Conservation (phyloP, 1,140 invertebrate species). For the Odontomachus brunneus region DNA sequence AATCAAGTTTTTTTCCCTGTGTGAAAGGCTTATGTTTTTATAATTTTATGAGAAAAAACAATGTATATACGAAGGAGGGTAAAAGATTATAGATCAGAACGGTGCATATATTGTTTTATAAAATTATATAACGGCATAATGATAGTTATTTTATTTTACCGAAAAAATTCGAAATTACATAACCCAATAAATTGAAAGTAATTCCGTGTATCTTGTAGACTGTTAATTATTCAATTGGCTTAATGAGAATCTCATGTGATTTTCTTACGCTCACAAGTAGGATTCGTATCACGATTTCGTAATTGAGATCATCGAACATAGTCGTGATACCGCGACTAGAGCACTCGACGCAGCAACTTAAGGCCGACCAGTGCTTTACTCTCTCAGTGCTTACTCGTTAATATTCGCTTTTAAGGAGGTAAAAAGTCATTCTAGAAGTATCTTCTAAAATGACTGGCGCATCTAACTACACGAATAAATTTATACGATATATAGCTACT, state of each 20-base stretch:
- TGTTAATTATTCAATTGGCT: constrained; percentile 20
- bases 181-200: not conserved
- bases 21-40: no score
- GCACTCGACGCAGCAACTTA: constrained; percentile 39
- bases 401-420: constrained; percentile 56
- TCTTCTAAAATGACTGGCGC: not conserved
- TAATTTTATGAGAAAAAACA: no score
- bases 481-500: not conserved
- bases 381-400: no score
- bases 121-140: no score
- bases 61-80: no score
- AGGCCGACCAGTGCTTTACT: not conserved
- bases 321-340: constrained; percentile 16
- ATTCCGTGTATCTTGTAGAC: not conserved
- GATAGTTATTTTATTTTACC: no score
- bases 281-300: constrained; percentile 17
- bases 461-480: not conserved
- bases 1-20: no score
- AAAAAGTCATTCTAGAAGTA: constrained; percentile 49
- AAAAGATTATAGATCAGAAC: no score
- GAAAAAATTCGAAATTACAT: no score
- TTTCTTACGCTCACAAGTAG: not conserved
- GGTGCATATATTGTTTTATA: no score
- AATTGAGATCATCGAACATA: constrained; percentile 47
- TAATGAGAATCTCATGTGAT: not conserved